Base-by-base conservation (phyloP, 2,888 invertebrate species). In the Pomacea canaliculata region DNA sequence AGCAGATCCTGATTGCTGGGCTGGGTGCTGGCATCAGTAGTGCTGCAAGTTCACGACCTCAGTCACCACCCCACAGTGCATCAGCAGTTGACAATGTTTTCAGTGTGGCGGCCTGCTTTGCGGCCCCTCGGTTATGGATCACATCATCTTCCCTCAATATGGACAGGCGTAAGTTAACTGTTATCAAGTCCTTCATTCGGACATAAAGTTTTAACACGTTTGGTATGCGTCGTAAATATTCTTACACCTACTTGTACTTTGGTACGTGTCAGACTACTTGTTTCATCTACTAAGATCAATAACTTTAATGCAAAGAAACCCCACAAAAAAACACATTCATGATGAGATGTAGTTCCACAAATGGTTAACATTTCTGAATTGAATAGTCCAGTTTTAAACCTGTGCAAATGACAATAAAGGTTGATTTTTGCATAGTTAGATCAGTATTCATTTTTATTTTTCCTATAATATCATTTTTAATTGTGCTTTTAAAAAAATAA, bases 91-190 rank as follows among this genome's bases (percentile, higher is more conserved):
- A 94, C 67, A 94, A 95, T 19, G 91, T 84, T 13, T 84, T 96
- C 75, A 93, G 95, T 79, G 95, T 97, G 13, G 95, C 95, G 79
- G 94, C 96, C 9, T 93, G 93, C 81, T 96, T 96, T 88, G 95
- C 94, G n/a, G 93, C 94, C 46, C 93, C 95, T 0, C 92, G 95
- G 71, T 94, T 95, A 18, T 95, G 95, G 94, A 92, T 95, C 73
- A 92, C 91, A 19, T 91, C 91, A 85, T 89, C 91, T 60, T 27
- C 73, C 37, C 49, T 73, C 56, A 73, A 13, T 37, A 60, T 69
- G n/a, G 76, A 80, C 37, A 71, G 78, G 27, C 74, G 70, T 70
- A 66, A 46, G 76, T 10, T 70, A 46, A 19, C 23, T 65, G 37
- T 37, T 37, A 37, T 76, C 73, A 16, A 16, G 9, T 65, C n/a